Conservation (phyloP, 2,888 invertebrate genomes). For the Aphodius granarius region DNA sequence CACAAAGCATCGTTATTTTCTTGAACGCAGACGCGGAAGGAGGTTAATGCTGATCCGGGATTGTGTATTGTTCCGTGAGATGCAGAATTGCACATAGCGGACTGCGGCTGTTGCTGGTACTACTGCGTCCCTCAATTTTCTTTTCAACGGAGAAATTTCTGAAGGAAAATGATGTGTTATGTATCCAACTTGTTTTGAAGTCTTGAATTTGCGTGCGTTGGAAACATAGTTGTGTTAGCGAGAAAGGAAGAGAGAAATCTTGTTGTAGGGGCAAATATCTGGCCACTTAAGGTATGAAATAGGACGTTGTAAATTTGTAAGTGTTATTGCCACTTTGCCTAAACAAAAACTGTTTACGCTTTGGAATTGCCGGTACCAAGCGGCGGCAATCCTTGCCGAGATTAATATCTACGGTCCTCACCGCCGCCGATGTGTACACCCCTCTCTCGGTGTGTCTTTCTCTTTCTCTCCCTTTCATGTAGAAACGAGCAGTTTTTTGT, state of each 20-base stretch:
- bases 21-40: constrained; percentile 6
- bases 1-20: constrained; percentile 19
- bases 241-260: constrained; percentile 1
- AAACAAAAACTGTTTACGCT: constrained; percentile 24
- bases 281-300: constrained; percentile 31
- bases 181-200: no score
- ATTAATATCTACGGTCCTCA: neutral
- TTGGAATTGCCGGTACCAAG: constrained; percentile 11
- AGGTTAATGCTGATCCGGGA: constrained; percentile 23
- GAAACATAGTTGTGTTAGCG: neutral
- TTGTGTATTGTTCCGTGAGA: constrained; percentile 18
- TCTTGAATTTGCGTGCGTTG: no score
- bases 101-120: neutral
- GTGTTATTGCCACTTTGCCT: constrained; percentile 28
- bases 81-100: constrained; percentile 7
- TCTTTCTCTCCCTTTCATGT: neutral
- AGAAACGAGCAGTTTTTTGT: neutral
- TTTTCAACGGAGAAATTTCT: neutral
- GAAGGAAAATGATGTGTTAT: no score
- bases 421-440: neutral
- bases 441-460: neutral
- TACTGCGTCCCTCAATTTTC: neutral
- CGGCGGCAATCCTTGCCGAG: neutral
- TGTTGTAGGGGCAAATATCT: constrained; percentile 8
- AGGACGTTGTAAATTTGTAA: constrained; percentile 31